Evolutionary conservation across 2,888 invertebrate species (phyloP), one percentile per base, ranked within the genome.

Genomic region (Digitonthophagus gazella): DNA sequence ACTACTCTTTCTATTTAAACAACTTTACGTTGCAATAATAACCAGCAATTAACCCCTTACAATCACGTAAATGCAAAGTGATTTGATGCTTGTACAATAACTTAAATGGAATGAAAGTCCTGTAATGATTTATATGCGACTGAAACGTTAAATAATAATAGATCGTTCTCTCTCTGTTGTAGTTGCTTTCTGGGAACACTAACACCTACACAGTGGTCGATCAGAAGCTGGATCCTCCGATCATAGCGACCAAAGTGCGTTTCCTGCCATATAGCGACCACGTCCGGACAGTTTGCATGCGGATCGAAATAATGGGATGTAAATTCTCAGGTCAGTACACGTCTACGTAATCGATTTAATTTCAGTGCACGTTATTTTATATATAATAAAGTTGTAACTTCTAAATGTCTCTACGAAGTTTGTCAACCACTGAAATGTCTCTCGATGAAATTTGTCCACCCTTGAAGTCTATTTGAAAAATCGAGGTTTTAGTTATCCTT

Each of bases 291-390:
- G 91, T 93, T 72, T 95, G 94, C 81, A 88, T 95, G 86, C 84
- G 94, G 72, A 88, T 93, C 65, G 95, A 95, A 84, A 84, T 94
- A 74, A 88, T 92, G 74, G 94, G 94, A 69, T 95, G 94, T 83
- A 85, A 84, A 74, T 93, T 91, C 88, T 86, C 85, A 83, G 91
- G 93, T 93, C 82, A 88, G 88, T 85, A 58, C 57, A 15, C 61
- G 61, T n/a, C 61, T n/a, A 2, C 61, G 20, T 61, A 61, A 61
- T 61, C 61, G 61, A 61, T 61, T 16, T 64, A 64, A 64, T 44
- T 15, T 18, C 20, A 19, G 61, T 20, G 61, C 15, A 61, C 61
- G 61, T n/a, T n/a, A n/a, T n/a, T n/a, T n/a, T n/a, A n/a, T n/a
- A n/a, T n/a, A n/a, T n/a, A n/a, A n/a, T n/a, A n/a, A n/a, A n/a